These are phyloP conservation scores for Lasioglossum pauxillum DNA, from an alignment of 2,888 invertebrate species.

Conservation along the genomic window DNA sequence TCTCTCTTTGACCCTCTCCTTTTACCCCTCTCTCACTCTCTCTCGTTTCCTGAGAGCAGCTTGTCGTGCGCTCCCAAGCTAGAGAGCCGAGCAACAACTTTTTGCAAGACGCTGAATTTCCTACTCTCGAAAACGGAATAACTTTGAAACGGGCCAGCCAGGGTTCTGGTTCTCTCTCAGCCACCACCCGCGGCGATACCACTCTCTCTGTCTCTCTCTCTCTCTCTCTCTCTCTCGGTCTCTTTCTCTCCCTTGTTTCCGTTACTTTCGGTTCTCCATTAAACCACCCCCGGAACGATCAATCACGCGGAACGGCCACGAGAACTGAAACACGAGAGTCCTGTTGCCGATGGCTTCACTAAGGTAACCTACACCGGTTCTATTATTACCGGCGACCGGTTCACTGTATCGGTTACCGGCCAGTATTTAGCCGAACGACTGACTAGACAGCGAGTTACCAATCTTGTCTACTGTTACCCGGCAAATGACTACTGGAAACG, in stretches of 20 bases:
- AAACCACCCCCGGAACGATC: conserved; percentile 29
- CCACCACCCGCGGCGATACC: not conserved
- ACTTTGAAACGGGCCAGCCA: conserved; percentile 27
- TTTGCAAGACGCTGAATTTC: conserved; percentile 58
- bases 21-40: not conserved
- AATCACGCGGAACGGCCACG: conserved; percentile 32
- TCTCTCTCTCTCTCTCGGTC: not conserved
- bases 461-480: not conserved
- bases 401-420: not conserved
- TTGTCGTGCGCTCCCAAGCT: conserved; percentile 45
- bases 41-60: conserved; percentile 24
- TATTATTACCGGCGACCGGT: not conserved
- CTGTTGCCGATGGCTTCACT: conserved; percentile 21
- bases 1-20: not conserved
- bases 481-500: not conserved
- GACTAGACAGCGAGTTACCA: not conserved
- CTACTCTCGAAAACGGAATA: conserved; percentile 50
- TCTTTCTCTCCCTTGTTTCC: not conserved
- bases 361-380: conserved; percentile 3
- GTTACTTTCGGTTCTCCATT: conserved; percentile 48
- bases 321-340: conserved; percentile 16
- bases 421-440: not conserved
- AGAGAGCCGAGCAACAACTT: conserved; percentile 42
- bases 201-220: not conserved
- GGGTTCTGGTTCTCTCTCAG: not conserved